Evolutionary conservation across 2,113 vertebrate species (phyloP).

Genomic region (Gasterosteus aculeatus): DNA sequence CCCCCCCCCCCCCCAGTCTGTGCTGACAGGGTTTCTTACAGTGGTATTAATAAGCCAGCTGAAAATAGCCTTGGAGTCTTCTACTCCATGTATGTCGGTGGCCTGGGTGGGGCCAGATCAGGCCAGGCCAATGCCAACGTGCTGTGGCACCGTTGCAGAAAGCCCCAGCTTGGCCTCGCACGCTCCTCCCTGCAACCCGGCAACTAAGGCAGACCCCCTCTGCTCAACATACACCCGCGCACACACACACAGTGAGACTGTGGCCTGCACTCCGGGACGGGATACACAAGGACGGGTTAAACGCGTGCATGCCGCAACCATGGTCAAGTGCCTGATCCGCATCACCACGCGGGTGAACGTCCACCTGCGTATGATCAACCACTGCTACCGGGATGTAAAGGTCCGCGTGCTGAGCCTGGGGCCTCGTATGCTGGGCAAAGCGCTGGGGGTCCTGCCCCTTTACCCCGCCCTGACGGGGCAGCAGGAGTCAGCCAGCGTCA

Average conservation of each 20-base stretch:
- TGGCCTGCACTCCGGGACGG: constrained; percentile 60
- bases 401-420: constrained; percentile 91
- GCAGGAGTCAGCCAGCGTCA: constrained; percentile 31
- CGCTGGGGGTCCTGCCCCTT: constrained; percentile 84
- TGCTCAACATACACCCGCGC: constrained; percentile 29
- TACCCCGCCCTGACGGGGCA: constrained; percentile 64
- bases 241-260: constrained; percentile 31
- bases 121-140: constrained; percentile 45
- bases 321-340: constrained; percentile 93
- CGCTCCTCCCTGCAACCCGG: constrained; percentile 8
- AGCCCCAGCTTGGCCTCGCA: constrained; percentile 43
- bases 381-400: constrained; percentile 90
- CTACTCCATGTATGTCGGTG: constrained; percentile 83
- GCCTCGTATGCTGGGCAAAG: constrained; percentile 86
- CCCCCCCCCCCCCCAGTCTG: constrained; percentile 36
- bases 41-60: constrained; percentile 82
- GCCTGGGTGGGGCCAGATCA: constrained; percentile 61
- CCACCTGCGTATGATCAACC: constrained; percentile 92
- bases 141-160: constrained; percentile 35
- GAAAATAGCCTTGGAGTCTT: constrained; percentile 79
- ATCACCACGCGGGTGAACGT: constrained; percentile 92
- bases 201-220: constrained; percentile 20
- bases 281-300: constrained; percentile 56
- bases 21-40: constrained; percentile 76
- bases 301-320: constrained; percentile 64